phyloP scores from a whole-genome alignment of 2,113 vertebrate genomes.

The Syngnathus scovelli region DNA sequence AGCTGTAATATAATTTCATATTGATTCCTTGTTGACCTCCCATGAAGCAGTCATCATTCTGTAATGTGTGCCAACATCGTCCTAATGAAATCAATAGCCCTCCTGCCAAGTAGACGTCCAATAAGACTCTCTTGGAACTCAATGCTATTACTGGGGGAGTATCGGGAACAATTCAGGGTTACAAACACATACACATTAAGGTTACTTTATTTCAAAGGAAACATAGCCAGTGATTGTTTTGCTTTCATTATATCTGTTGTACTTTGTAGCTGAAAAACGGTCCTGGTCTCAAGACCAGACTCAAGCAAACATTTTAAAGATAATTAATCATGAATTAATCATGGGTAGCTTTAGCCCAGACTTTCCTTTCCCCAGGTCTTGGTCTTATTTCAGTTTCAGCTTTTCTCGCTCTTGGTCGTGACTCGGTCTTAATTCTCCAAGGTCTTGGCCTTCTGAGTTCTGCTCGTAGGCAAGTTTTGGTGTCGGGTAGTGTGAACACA shows the following conservation, averaged over 20 bases:
- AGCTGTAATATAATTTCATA: slow-evolving; percentile 74
- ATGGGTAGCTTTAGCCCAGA: too few species aligned
- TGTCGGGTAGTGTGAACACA: too few species aligned
- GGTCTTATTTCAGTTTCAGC: too few species aligned
- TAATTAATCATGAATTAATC: too few species aligned
- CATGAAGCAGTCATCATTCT: slow-evolving; percentile 77
- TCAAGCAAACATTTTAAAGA: too few species aligned
- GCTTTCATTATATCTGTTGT: not conserved
- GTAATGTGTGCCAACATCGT: slow-evolving; percentile 73
- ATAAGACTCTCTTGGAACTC: slow-evolving; percentile 54
- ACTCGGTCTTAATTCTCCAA: too few species aligned
- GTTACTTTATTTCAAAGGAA: not conserved
- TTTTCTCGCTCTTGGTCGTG: too few species aligned
- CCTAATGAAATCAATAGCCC: slow-evolving; percentile 78
- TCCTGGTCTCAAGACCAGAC: too few species aligned
- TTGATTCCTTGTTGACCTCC: slow-evolving; percentile 81
- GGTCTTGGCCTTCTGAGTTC: too few species aligned
- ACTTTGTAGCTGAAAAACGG: not conserved
- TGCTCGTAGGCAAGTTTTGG: too few species aligned
- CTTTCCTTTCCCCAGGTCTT: too few species aligned
- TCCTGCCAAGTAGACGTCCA: slow-evolving; percentile 55
- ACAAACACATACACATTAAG: slow-evolving; percentile 12
- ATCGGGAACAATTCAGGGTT: slow-evolving; percentile 34
- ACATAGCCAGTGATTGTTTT: not conserved
- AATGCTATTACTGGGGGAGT: slow-evolving; percentile 45